Conservation (phyloP, 2,113 vertebrate species). For the Sterrhoptilus dennistouni region DNA sequence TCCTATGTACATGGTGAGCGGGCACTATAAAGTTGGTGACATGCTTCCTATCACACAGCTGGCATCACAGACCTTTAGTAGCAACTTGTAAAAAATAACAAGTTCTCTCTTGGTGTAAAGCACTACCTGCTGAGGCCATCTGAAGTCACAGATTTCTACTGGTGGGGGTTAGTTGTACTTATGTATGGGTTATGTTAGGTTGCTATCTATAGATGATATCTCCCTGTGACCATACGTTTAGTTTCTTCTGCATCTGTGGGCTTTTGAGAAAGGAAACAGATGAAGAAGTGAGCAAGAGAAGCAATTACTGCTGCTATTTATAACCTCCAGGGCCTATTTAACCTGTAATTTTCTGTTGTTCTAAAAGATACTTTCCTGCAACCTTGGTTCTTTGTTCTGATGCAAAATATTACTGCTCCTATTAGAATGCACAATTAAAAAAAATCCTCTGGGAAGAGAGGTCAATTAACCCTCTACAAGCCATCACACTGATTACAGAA, state of each 20-base stretch:
- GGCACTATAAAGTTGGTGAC: neutral
- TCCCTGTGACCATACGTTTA: fast-evolving
- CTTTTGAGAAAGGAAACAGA: neutral
- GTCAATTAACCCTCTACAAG: neutral
- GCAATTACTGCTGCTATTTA: neutral
- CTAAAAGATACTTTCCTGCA: neutral
- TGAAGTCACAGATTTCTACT: neutral
- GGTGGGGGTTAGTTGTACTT: neutral
- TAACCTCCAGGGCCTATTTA: neutral
- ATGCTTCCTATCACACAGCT: neutral
- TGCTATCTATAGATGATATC: neutral
- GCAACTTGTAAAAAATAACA: neutral
- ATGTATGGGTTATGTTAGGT: neutral
- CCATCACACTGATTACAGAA: neutral
- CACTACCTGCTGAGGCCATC: neutral
- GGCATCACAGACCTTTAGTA: neutral
- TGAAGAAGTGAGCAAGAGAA: neutral
- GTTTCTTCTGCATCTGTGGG: neutral
- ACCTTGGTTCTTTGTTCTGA: neutral
- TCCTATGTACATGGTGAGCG: fast-evolving
- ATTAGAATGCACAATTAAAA: neutral
- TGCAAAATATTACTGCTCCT: neutral
- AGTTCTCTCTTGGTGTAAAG: neutral
- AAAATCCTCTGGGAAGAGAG: neutral
- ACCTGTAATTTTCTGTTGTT: neutral